Percentiles rank a stretch among this genome's conserved stretches.
Conservation (phyloP, 2,888 invertebrate species). For the Bruchidius siliquastri region DNA sequence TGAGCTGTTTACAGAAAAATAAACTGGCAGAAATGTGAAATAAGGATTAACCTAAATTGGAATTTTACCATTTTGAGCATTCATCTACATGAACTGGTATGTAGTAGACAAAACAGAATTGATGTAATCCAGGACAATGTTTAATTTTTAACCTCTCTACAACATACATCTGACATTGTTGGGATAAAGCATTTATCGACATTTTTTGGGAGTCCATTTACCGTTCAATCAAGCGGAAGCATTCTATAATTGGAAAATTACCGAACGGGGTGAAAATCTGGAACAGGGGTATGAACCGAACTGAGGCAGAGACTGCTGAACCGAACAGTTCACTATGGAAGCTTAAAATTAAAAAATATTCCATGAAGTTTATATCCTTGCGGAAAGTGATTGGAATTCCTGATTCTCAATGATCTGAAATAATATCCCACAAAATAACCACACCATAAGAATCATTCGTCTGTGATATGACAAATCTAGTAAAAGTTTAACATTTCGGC, state of each 20-base stretch:
- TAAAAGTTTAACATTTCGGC: too few species aligned
- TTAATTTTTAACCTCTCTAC: background rate
- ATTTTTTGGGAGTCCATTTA: background rate
- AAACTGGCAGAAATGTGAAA: background rate
- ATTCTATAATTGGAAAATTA: background rate
- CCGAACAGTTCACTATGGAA: background rate
- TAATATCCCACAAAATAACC: too few species aligned
- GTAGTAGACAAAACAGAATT: background rate
- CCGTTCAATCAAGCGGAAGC: background rate
- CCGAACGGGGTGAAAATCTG: background rate
- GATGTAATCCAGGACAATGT: background rate
- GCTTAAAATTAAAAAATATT: too few species aligned
- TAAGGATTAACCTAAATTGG: background rate
- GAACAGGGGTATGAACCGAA: background rate
- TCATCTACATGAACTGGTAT: background rate
- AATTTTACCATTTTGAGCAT: background rate
- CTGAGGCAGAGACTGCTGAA: background rate
- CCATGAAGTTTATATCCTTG: too few species aligned
- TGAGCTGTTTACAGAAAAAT: too few species aligned
- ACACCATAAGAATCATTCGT: too few species aligned
- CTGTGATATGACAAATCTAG: too few species aligned
- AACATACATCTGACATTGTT: background rate
- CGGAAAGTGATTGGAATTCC: too few species aligned
- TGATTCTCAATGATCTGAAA: too few species aligned
- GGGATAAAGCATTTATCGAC: background rate